Conservation (phyloP, 1,140 invertebrate species). For the Patella vulgata region DNA sequence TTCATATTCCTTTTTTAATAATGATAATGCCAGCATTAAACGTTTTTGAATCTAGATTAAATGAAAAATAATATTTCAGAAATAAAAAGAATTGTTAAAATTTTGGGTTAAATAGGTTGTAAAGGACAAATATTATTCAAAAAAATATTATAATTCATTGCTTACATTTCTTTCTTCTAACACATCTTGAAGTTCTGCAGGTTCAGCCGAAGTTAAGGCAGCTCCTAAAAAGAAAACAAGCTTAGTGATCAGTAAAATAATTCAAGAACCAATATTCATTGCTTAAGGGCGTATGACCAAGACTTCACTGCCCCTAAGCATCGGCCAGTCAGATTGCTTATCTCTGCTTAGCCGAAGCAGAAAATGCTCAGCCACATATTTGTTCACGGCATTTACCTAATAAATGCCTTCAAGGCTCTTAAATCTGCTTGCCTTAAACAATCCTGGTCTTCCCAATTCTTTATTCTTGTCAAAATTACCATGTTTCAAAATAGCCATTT, state of each 20-base stretch:
- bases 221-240: slow-evolving; percentile 74
- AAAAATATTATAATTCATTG: slow-evolving; percentile 1
- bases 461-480: no score
- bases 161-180: slow-evolving; percentile 95
- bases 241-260: not conserved
- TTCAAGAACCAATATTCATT: no score
- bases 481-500: no score
- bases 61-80: no score
- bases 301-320: not conserved
- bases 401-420: not conserved
- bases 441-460: no score
- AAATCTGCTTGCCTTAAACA: not conserved
- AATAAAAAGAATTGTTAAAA: no score
- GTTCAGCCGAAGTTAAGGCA: slow-evolving; percentile 91
- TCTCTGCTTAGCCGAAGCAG: no score
- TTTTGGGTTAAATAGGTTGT: no score
- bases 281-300: no score
- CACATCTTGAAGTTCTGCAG: slow-evolving; percentile 91
- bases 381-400: not conserved
- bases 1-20: slow-evolving; percentile 98
- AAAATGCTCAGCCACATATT: no score
- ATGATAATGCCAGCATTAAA: slow-evolving; percentile 85
- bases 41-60: slow-evolving; percentile 86
- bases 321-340: no score
- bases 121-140: no score